Conservation (phyloP, 2,797 vertebrate genomes). For the Glossophaga mutica region DNA sequence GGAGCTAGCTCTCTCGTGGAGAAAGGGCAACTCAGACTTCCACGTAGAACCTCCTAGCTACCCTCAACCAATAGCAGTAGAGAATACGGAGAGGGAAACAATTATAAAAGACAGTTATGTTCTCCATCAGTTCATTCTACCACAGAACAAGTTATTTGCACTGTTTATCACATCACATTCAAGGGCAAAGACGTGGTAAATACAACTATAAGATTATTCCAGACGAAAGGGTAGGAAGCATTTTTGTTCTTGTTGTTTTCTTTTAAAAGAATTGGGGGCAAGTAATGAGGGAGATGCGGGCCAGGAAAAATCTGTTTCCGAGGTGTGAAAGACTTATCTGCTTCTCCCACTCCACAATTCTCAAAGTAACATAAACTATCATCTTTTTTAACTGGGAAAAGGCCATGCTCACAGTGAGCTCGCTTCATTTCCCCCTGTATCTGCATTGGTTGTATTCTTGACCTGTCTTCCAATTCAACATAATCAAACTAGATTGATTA, state of each 20-base stretch:
- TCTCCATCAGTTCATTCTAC: not conserved
- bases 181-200: not conserved
- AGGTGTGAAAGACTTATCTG: not conserved
- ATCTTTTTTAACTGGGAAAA: not conserved
- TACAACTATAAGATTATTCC: not conserved
- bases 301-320: constrained; percentile 30
- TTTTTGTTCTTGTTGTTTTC: no score
- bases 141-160: not conserved
- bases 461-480: not conserved
- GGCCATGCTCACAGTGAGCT: not conserved
- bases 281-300: not conserved
- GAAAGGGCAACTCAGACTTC: not conserved
- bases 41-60: not conserved
- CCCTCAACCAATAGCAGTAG: not conserved
- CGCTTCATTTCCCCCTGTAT: not conserved
- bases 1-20: not conserved
- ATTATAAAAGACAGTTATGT: not conserved
- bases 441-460: not conserved
- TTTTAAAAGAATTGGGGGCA: constrained; percentile 48
- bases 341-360: constrained; percentile 25
- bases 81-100: not conserved
- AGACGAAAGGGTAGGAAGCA: not conserved
- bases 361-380: constrained; percentile 26
- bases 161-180: not conserved
- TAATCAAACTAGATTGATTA: not conserved